A percentile compares a stretch with the other conserved stretches of the same genome.
These are phyloP conservation scores for Drosophila tsacasi DNA, from an alignment of 1,140 invertebrate genomes.

Conservation along the genomic window DNA sequence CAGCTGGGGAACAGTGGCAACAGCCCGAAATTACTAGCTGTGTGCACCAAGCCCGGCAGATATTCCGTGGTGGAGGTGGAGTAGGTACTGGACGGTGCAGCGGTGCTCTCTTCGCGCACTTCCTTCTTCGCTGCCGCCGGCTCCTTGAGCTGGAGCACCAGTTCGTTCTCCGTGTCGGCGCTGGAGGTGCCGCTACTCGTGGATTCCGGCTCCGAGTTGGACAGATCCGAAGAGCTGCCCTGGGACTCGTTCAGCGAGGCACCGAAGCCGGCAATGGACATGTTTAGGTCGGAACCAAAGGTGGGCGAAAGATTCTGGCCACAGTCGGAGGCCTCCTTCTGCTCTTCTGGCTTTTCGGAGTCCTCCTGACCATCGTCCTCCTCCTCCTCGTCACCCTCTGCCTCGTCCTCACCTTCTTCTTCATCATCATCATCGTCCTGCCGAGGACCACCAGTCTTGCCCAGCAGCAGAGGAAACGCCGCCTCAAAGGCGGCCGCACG, in stretches of 20 bases:
- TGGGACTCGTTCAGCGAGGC: slow-evolving; percentile 44
- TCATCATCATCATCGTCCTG: slow-evolving; percentile 19
- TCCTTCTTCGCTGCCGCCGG: slow-evolving; percentile 25
- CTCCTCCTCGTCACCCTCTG: slow-evolving; percentile 11
- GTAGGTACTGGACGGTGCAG: neutral
- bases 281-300: slow-evolving; percentile 68
- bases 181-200: slow-evolving; percentile 47
- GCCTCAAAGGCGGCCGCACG: slow-evolving; percentile 77
- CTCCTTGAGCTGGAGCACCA: slow-evolving; percentile 70
- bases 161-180: slow-evolving; percentile 62
- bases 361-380: slow-evolving; percentile 9
- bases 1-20: slow-evolving; percentile 97
- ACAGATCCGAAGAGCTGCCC: slow-evolving; percentile 24
- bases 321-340: slow-evolving; percentile 31
- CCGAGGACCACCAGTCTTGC: slow-evolving; percentile 14
- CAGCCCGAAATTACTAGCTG: slow-evolving; percentile 90
- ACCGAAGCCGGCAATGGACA: slow-evolving; percentile 71
- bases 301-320: slow-evolving; percentile 63
- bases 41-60: slow-evolving; percentile 95
- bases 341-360: slow-evolving; percentile 2
- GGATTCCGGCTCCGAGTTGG: slow-evolving; percentile 21
- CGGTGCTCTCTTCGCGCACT: neutral
- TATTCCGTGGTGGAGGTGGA: slow-evolving; percentile 94
- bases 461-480: slow-evolving; percentile 65
- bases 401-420: slow-evolving; percentile 1